Conservation (phyloP, 2,113 vertebrate species). For the Ranitomeya variabilis region DNA sequence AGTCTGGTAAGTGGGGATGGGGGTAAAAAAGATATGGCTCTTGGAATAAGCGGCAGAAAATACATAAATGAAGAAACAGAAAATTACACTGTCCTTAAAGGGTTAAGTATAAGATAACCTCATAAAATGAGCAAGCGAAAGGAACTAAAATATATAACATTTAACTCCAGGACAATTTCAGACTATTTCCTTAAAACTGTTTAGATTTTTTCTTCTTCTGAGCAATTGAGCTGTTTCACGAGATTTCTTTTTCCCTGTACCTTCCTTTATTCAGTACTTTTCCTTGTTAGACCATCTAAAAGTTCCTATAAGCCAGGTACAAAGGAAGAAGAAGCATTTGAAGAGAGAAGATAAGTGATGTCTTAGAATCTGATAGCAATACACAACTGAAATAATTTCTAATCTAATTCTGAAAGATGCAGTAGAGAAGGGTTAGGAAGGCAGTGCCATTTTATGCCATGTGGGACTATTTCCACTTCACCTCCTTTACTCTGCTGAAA, state of each 20-base stretch:
- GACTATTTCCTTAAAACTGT: neutral
- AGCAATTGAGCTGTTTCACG: neutral
- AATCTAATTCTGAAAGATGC: constrained; percentile 25
- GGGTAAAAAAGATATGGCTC: no score
- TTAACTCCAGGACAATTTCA: neutral
- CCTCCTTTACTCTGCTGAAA: constrained; percentile 37
- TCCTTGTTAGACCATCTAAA: constrained; percentile 20
- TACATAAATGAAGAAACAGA: no score
- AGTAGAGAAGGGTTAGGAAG: constrained; percentile 30
- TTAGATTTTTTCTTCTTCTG: neutral
- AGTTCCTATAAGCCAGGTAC: constrained; percentile 20
- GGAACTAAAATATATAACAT: neutral
- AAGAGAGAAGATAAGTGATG: constrained; percentile 27
- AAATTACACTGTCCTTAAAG: no score
- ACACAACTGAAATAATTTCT: constrained; percentile 43
- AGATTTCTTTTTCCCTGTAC: neutral
- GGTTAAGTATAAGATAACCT: no score
- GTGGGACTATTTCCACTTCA: constrained; percentile 42
- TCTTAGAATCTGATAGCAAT: constrained; percentile 11
- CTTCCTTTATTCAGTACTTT: neutral
- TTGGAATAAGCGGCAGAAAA: no score
- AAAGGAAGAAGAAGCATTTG: constrained; percentile 22
- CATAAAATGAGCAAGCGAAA: neutral
- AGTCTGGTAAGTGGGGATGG: no score
- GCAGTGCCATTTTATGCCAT: constrained; percentile 42